Conservation (phyloP, 2,797 vertebrate species). For the Eutrigla gurnardus region DNA sequence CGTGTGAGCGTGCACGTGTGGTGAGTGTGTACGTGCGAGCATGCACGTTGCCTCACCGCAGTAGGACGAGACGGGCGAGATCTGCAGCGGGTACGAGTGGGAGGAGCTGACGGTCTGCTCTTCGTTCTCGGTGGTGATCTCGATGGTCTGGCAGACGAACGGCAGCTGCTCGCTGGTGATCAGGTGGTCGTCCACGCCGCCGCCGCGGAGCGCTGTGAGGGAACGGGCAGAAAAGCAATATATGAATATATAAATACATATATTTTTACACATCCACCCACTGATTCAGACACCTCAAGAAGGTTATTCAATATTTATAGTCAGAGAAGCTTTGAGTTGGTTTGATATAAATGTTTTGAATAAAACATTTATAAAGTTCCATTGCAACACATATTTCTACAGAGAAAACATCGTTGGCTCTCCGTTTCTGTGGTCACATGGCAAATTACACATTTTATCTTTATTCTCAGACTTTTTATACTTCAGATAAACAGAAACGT, state of each 20-base stretch:
- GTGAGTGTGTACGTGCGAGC: not conserved
- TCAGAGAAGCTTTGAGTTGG: too few species aligned
- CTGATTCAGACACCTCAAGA: not conserved
- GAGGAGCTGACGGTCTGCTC: slow-evolving; percentile 94
- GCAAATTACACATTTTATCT: too few species aligned
- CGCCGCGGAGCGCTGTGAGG: too few species aligned
- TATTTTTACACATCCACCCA: not conserved
- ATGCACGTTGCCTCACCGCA: slow-evolving; percentile 84
- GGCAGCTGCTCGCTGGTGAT: slow-evolving; percentile 92
- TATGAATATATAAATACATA: not conserved
- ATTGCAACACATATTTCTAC: too few species aligned
- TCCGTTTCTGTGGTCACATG: too few species aligned
- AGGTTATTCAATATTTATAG: not conserved
- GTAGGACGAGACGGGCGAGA: slow-evolving; percentile 95
- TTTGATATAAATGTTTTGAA: too few species aligned
- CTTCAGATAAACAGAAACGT: too few species aligned
- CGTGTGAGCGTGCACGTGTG: not conserved
- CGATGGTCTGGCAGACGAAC: slow-evolving; percentile 96
- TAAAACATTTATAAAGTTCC: too few species aligned
- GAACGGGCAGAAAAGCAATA: too few species aligned
- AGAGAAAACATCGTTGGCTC: too few species aligned
- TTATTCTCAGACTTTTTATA: too few species aligned
- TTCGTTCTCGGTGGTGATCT: slow-evolving; percentile 96
- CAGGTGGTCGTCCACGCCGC: slow-evolving; percentile 86
- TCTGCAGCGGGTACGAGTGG: slow-evolving; percentile 95